phyloP scores from a whole-genome alignment of 1,140 invertebrate genomes.

The Drosophila ercepeae region DNA sequence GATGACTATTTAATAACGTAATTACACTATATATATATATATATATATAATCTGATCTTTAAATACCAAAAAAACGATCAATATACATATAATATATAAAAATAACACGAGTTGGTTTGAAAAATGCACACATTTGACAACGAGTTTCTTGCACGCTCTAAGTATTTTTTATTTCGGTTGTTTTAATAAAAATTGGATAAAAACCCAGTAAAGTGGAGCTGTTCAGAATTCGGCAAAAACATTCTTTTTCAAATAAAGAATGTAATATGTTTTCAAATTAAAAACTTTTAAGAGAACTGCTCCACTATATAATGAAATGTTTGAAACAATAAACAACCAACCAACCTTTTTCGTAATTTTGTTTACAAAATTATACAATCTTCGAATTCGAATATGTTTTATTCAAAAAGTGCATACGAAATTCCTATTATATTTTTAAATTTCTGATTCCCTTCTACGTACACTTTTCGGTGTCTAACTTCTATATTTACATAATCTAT shows the following conservation, averaged over 20 bases:
- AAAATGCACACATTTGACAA: conserved; percentile 78
- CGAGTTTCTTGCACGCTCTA: conserved; percentile 75
- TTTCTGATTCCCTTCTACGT: conserved; percentile 56
- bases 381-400: conserved; percentile 30
- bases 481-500: conserved; percentile 44
- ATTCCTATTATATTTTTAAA: conserved; percentile 45
- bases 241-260: background rate
- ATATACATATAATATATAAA: conserved; percentile 43
- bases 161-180: conserved; percentile 53
- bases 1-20: conserved; percentile 23
- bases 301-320: background rate
- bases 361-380: conserved; percentile 30
- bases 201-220: conserved; percentile 24
- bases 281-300: conserved; percentile 11
- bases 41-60: conserved; percentile 29
- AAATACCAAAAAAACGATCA: conserved; percentile 31
- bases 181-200: conserved; percentile 6
- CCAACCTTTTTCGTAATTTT: conserved; percentile 26
- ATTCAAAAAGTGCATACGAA: conserved; percentile 20
- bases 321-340: conserved; percentile 14
- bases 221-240: conserved; percentile 7
- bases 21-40: conserved; percentile 12
- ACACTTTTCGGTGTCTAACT: conserved; percentile 68
- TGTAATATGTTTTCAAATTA: background rate
- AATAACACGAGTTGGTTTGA: conserved; percentile 70